Conservation (phyloP, 2,888 invertebrate genomes). For the Adineta ricciae region DNA sequence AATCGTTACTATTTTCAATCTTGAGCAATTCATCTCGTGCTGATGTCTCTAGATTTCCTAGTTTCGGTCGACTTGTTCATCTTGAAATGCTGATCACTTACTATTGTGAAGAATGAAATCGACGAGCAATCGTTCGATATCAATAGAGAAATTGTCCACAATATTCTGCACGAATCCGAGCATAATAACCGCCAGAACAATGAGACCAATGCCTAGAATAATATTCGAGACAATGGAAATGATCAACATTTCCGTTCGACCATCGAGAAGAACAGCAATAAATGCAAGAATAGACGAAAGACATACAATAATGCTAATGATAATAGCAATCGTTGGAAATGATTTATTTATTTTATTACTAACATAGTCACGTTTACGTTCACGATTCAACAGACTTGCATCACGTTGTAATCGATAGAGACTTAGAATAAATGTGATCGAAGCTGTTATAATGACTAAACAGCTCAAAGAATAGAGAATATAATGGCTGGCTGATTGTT, state of each 20-base stretch:
- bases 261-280: background rate
- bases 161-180: constrained; percentile 14
- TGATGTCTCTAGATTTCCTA: background rate
- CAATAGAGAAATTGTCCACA: background rate
- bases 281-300: background rate
- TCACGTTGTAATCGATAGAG: constrained; percentile 15
- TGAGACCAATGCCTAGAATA: constrained; percentile 6
- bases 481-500: background rate
- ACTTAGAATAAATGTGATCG: background rate
- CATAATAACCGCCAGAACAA: background rate
- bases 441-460: background rate
- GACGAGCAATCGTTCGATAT: background rate
- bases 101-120: background rate
- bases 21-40: background rate
- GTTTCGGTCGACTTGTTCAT: no score
- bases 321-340: background rate
- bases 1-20: constrained; percentile 18
- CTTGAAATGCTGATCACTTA: background rate
- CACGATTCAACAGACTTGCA: background rate
- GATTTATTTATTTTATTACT: background rate
- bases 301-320: background rate
- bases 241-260: background rate
- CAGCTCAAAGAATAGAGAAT: background rate
- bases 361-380: background rate
- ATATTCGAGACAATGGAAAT: background rate